Conservation (phyloP, 2,888 invertebrate species). For the Euzophera pinguis region DNA sequence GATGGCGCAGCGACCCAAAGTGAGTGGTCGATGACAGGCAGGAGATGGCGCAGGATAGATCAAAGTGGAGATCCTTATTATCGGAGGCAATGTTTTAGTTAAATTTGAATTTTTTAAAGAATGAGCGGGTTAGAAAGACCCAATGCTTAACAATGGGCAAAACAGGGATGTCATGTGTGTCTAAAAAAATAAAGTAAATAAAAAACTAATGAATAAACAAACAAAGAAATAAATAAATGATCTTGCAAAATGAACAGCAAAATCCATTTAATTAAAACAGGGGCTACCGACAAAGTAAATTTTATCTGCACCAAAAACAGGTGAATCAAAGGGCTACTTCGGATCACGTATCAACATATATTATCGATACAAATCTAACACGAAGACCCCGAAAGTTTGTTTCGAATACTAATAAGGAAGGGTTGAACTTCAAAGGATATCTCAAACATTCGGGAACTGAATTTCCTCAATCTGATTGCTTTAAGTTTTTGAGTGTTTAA, state of each 20-base stretch:
- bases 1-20: too few relatives aligned
- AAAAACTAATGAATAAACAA: too few relatives aligned
- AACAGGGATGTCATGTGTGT: too few relatives aligned
- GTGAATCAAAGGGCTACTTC: slow-evolving; percentile 32
- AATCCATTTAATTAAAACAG: neutral
- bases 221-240: too few relatives aligned
- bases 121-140: too few relatives aligned
- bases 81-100: too few relatives aligned
- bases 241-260: neutral
- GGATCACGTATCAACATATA: slow-evolving; percentile 51
- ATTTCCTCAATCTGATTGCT: slow-evolving; percentile 35
- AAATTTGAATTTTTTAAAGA: too few relatives aligned
- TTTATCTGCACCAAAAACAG: slow-evolving; percentile 21
- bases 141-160: too few relatives aligned
- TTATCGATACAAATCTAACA: slow-evolving; percentile 62
- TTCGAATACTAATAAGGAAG: slow-evolving; percentile 64
- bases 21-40: too few relatives aligned
- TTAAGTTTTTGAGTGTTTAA: slow-evolving; percentile 23
- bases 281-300: slow-evolving; percentile 6
- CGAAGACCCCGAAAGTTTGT: slow-evolving; percentile 58
- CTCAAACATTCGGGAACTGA: slow-evolving; percentile 29
- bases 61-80: too few relatives aligned
- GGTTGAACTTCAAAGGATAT: slow-evolving; percentile 48
- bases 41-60: too few relatives aligned
- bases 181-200: too few relatives aligned